Percentiles rank a stretch among this genome's conserved stretches.
Conservation (phyloP, 2,888 invertebrate genomes). For the Epirrhoe tristata region DNA sequence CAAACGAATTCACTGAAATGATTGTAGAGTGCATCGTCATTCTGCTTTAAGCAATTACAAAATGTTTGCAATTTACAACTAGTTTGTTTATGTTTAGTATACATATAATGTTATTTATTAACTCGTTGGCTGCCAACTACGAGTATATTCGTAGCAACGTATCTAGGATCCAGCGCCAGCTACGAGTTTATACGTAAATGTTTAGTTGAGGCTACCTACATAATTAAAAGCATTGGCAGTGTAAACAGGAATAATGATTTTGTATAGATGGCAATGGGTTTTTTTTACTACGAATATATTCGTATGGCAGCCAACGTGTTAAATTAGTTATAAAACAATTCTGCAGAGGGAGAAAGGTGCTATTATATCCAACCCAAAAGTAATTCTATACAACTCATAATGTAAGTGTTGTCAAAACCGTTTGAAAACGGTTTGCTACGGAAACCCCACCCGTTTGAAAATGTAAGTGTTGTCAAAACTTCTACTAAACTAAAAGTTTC, state of each 20-base stretch:
- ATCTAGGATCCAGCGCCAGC: too few species aligned
- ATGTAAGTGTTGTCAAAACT: conserved; percentile 14
- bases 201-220: too few species aligned
- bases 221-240: too few species aligned
- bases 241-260: too few species aligned
- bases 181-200: too few species aligned
- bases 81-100: background rate
- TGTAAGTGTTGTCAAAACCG: too few species aligned
- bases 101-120: background rate
- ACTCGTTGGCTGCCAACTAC: too few species aligned
- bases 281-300: too few species aligned
- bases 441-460: conserved; percentile 1
- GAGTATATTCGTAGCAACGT: too few species aligned
- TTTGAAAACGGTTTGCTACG: too few species aligned
- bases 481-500: conserved; percentile 16
- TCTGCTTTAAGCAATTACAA: conserved; percentile 15
- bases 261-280: too few species aligned
- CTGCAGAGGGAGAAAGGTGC: background rate
- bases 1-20: conserved; percentile 33
- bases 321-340: background rate
- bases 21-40: conserved; percentile 18
- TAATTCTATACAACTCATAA: conserved; percentile 10
- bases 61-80: background rate
- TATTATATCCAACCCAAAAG: background rate
- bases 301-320: too few species aligned